These are phyloP conservation scores for Uromys caudimaculatus DNA, from an alignment of 2,797 vertebrate genomes.

Conservation along the genomic window DNA sequence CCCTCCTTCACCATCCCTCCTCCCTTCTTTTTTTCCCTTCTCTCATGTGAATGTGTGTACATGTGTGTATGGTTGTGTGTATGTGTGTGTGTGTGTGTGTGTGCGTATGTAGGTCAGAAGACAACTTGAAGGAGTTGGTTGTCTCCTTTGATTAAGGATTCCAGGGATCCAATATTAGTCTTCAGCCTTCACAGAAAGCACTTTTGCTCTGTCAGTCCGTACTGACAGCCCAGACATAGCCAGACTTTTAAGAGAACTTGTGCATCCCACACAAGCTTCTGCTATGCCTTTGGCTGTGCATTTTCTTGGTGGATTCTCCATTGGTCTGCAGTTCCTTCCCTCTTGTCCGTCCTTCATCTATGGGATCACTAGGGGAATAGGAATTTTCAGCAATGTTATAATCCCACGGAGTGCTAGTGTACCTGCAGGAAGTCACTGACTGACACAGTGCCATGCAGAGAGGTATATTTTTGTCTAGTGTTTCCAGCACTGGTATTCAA, in stretches of 20 bases:
- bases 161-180: neutral
- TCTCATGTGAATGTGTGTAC: no score
- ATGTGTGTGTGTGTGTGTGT: neutral
- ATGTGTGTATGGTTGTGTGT: neutral
- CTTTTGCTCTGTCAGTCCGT: neutral
- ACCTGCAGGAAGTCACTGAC: neutral
- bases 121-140: neutral
- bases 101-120: neutral
- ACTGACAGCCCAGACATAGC: neutral
- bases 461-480: neutral
- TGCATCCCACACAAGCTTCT: neutral
- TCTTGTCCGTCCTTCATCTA: neutral
- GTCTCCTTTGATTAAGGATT: neutral
- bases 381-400: neutral
- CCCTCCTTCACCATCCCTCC: neutral
- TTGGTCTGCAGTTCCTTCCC: neutral
- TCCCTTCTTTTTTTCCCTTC: neutral
- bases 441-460: neutral
- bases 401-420: neutral
- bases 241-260: neutral
- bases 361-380: neutral
- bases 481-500: neutral
- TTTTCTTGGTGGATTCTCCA: neutral
- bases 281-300: neutral
- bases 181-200: neutral